A percentile compares a stretch with the other conserved stretches of the same genome.
Conservation (phyloP, 1,140 invertebrate species). For the Centruroides vittatus region DNA sequence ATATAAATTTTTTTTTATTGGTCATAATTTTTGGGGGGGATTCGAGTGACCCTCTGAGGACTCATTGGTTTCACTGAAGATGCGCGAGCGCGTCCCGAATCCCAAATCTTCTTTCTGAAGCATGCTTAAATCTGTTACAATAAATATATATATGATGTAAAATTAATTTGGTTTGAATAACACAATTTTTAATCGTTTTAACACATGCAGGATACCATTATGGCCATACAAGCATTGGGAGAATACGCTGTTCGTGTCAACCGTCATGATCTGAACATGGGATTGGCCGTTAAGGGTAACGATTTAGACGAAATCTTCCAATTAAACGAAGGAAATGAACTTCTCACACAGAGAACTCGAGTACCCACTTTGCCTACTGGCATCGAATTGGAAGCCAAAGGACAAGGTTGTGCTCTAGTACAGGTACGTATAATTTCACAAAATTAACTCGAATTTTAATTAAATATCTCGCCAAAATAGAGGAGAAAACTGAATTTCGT, state of each 20-base stretch:
- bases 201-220: conserved; percentile 40
- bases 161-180: too few species aligned
- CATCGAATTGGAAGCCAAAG: conserved; percentile 35
- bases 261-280: conserved; percentile 27
- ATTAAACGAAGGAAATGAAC: conserved; percentile 31
- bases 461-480: too few species aligned
- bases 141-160: too few species aligned
- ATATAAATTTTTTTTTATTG: not conserved
- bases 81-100: too few species aligned
- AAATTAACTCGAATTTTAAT: too few species aligned
- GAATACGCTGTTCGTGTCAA: conserved; percentile 36
- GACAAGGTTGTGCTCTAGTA: conserved; percentile 43
- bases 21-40: too few species aligned
- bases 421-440: conserved; percentile 28
- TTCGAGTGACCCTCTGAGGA: too few species aligned
- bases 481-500: too few species aligned
- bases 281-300: conserved; percentile 29
- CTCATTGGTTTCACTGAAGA: too few species aligned
- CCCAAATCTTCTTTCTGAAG: too few species aligned
- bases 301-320: conserved; percentile 25
- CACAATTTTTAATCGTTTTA: too few species aligned
- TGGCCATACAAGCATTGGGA: conserved; percentile 47
- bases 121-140: too few species aligned
- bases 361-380: conserved; percentile 33
- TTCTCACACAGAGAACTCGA: conserved; percentile 29